A percentile compares a stretch with the other conserved stretches of the same genome.
phyloP scores from a whole-genome alignment of 1,140 invertebrate species.

The Gonioctena quinquepunctata region DNA sequence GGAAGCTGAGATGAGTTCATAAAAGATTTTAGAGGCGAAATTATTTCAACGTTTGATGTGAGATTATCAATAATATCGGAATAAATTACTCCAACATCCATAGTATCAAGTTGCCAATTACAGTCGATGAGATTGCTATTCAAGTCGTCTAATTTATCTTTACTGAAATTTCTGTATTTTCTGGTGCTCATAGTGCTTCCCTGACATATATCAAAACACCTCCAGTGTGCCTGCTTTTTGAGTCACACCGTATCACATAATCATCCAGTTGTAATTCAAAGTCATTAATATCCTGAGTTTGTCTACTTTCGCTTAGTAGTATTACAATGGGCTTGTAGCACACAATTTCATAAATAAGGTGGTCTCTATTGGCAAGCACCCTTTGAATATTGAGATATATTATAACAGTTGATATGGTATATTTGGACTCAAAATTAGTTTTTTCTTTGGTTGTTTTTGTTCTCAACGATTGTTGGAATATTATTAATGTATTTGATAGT shows the following conservation, averaged over 20 bases:
- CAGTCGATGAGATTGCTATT: background rate
- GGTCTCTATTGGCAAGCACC: no score
- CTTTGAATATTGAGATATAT: background rate
- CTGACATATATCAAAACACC: no score
- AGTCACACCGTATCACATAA: no score
- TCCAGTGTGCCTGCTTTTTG: no score
- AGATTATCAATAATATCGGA: background rate
- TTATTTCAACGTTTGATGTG: background rate
- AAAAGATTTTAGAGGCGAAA: background rate
- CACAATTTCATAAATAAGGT: no score
- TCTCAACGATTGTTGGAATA: background rate
- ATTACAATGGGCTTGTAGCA: no score
- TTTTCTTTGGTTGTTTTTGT: background rate
- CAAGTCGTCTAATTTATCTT: background rate
- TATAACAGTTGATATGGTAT: background rate
- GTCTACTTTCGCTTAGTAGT: no score
- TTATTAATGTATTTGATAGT: conserved; percentile 2
- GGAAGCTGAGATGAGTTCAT: background rate
- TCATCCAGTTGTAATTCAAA: no score
- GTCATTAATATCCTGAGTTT: no score
- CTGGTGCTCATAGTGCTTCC: background rate
- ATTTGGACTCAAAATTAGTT: background rate
- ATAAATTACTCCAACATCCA: conserved; percentile 2
- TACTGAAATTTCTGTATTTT: background rate
- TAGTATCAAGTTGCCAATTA: background rate